Evolutionary conservation across 2,113 vertebrate genomes (phyloP).

Genomic region (Fulica atra): DNA sequence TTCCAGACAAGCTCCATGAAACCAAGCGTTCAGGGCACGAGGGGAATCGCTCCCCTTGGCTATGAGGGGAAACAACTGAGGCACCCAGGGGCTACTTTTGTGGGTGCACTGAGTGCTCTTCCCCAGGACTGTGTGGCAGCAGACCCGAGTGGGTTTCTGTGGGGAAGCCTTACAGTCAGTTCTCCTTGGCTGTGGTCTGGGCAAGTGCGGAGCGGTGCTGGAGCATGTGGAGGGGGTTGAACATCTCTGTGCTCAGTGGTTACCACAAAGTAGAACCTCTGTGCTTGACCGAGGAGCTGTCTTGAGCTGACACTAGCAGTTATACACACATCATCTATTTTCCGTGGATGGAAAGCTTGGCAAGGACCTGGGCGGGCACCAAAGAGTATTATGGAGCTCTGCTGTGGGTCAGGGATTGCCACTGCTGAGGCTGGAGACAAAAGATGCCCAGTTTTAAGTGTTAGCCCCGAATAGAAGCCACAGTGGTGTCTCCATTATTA

Average conservation of each 20-base stretch:
- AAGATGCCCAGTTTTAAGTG: neutral
- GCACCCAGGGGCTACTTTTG: neutral
- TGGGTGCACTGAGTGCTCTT: neutral
- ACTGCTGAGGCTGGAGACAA: constrained; percentile 37
- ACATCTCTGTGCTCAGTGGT: neutral
- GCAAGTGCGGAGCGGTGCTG: neutral
- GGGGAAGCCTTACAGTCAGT: neutral
- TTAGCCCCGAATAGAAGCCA: neutral
- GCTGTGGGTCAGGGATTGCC: neutral
- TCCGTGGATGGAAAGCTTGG: neutral
- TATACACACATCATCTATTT: neutral
- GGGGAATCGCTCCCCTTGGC: neutral
- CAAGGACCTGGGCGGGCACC: neutral
- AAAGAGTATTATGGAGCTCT: neutral
- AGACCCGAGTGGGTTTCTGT: neutral
- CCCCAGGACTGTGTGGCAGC: neutral
- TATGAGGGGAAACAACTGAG: neutral
- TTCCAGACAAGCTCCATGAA: neutral
- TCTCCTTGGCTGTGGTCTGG: neutral
- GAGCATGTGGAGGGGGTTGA: too few species aligned
- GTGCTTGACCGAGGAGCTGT: neutral
- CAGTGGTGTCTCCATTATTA: constrained; percentile 30
- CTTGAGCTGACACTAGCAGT: neutral
- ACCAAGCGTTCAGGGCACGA: too few species aligned
- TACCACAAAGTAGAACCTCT: neutral